phyloP scores from a whole-genome alignment of 2,113 vertebrate genomes.

The Saguinus imperator region DNA sequence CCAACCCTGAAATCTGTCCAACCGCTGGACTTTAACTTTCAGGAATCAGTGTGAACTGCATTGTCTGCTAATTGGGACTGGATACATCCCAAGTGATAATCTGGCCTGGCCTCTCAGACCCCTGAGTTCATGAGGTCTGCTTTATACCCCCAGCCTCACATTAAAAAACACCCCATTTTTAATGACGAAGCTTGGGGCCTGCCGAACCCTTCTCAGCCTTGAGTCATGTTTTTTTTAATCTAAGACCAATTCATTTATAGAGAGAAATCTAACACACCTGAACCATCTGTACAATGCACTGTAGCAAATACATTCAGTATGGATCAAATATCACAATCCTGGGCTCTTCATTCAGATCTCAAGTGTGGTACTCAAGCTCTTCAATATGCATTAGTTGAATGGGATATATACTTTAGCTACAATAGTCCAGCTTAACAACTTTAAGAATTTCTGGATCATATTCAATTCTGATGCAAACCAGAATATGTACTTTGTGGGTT shows the following conservation, averaged over 20 bases:
- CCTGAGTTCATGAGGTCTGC: neutral
- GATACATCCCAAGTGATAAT: neutral
- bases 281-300: neutral
- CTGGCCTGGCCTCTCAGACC: neutral
- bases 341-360: conserved; percentile 74
- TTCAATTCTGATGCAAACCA: conserved; percentile 72
- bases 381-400: conserved; percentile 79
- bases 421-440: conserved; percentile 71
- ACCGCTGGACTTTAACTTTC: neutral
- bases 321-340: conserved; percentile 56
- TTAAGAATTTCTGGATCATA: conserved; percentile 72
- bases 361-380: conserved; percentile 71
- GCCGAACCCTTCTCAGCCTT: neutral
- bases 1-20: neutral
- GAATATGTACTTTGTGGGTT: conserved; percentile 77
- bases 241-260: neutral
- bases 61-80: neutral
- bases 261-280: neutral
- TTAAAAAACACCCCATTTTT: neutral
- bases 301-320: neutral
- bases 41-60: neutral
- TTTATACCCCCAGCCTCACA: neutral
- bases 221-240: neutral
- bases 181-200: neutral
- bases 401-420: conserved; percentile 75